Conservation (phyloP, 2,888 invertebrate genomes). For the Lydus trimaculatus region DNA sequence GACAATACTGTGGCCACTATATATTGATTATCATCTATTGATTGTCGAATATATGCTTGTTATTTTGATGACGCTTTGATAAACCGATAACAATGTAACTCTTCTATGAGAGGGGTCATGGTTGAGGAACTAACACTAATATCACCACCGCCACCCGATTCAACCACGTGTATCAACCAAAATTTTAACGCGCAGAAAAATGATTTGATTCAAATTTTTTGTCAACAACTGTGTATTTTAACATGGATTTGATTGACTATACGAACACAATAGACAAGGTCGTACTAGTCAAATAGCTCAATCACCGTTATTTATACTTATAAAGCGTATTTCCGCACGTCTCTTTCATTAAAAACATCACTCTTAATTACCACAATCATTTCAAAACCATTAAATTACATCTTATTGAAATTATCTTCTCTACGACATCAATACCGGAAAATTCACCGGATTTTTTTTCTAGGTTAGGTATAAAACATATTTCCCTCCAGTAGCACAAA, state of each 20-base stretch:
- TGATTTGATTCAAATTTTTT: slow-evolving; percentile 26
- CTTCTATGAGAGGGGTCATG: slow-evolving; percentile 21
- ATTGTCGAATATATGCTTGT: slow-evolving; percentile 46
- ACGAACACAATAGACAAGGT: slow-evolving; percentile 44
- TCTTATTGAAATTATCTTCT: neutral
- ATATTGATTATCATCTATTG: slow-evolving; percentile 48
- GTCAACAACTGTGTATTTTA: slow-evolving; percentile 10
- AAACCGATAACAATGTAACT: slow-evolving; percentile 11
- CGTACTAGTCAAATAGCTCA: slow-evolving; percentile 40
- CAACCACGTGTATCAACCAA: slow-evolving; percentile 31
- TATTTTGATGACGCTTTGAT: slow-evolving; percentile 8
- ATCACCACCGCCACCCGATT: slow-evolving; percentile 14
- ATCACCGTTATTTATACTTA: slow-evolving; percentile 43
- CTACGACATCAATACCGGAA: slow-evolving; percentile 25
- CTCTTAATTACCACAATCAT: slow-evolving; percentile 30
- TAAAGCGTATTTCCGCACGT: slow-evolving; percentile 37
- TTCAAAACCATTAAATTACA: neutral
- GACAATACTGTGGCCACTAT: slow-evolving; percentile 23
- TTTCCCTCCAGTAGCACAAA: slow-evolving; percentile 13
- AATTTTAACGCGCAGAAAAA: slow-evolving; percentile 14
- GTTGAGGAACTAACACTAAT: slow-evolving; percentile 10
- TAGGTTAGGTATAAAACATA: slow-evolving; percentile 33
- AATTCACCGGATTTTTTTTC: slow-evolving; percentile 27
- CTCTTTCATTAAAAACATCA: slow-evolving; percentile 36
- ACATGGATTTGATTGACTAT: slow-evolving; percentile 43